Evolutionary conservation across 2,113 vertebrate species (phyloP).

Genomic region (Oreochromis spilurus): DNA sequence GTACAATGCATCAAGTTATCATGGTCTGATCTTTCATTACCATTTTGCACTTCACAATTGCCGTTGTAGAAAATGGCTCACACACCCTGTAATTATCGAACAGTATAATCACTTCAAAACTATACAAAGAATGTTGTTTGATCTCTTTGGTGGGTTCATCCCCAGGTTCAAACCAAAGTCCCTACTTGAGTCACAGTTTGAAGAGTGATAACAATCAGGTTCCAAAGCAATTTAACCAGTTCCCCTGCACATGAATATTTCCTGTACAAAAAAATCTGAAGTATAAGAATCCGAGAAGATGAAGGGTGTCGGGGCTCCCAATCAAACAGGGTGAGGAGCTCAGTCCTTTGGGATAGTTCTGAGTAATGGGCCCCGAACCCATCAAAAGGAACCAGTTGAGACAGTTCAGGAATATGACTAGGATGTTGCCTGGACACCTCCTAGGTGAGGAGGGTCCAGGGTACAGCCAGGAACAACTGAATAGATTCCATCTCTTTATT

Average conservation of each 20-base stretch:
- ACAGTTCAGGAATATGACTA: background rate
- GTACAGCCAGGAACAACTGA: background rate
- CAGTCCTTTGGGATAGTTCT: background rate
- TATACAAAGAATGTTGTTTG: background rate
- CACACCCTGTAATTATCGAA: background rate
- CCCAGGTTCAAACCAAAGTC: background rate
- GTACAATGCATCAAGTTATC: background rate
- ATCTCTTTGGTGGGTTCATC: background rate
- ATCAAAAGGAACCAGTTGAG: background rate
- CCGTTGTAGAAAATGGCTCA: background rate
- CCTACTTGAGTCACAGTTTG: background rate
- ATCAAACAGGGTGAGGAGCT: background rate
- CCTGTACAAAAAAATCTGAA: background rate
- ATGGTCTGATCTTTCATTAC: background rate
- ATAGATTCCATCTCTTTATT: background rate
- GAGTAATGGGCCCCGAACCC: background rate
- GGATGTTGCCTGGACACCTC: background rate
- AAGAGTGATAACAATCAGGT: background rate
- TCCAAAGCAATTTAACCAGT: background rate
- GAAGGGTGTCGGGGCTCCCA: background rate
- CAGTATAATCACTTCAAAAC: background rate
- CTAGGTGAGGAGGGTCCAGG: background rate
- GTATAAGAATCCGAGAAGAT: background rate
- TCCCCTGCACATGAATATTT: background rate
- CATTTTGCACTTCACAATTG: background rate